These are phyloP conservation scores for Bambusicola thoracicus DNA, from an alignment of 2,113 vertebrate species.

Conservation along the genomic window DNA sequence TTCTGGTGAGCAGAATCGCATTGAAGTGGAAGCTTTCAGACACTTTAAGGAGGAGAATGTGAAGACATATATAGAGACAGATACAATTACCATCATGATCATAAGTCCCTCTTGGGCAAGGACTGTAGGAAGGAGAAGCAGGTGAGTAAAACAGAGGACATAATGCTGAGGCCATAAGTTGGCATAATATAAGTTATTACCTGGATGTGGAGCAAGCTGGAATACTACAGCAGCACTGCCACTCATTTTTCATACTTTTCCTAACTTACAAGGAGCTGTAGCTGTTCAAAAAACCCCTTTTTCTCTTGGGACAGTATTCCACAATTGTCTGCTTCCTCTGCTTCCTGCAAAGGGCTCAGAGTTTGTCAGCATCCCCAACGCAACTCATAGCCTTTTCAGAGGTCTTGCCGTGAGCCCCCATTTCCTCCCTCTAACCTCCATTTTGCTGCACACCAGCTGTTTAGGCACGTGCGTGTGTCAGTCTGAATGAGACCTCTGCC, in stretches of 20 bases:
- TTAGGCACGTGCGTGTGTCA: neutral
- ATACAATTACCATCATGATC: conserved; percentile 45
- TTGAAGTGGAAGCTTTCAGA: conserved; percentile 61
- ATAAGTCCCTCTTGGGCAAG: conserved; percentile 32
- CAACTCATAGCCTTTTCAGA: neutral
- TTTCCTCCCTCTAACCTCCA: neutral
- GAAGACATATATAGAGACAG: conserved; percentile 25
- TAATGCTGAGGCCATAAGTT: neutral
- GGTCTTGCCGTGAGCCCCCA: neutral
- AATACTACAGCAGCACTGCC: neutral
- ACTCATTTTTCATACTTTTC: neutral
- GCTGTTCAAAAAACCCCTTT: neutral
- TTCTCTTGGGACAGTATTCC: neutral
- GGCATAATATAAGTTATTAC: neutral
- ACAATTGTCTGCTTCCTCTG: neutral
- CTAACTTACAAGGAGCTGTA: neutral
- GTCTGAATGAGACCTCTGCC: neutral
- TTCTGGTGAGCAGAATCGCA: conserved; percentile 53
- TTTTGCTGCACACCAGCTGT: neutral
- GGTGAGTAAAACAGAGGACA: conserved; percentile 3
- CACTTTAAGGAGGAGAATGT: conserved; percentile 55
- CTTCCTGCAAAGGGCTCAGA: neutral
- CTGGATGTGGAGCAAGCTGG: neutral
- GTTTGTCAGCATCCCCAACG: neutral
- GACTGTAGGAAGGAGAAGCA: conserved; percentile 37